These are phyloP conservation scores for Callinectes sapidus DNA, from an alignment of 2,888 invertebrate species.

Conservation along the genomic window DNA sequence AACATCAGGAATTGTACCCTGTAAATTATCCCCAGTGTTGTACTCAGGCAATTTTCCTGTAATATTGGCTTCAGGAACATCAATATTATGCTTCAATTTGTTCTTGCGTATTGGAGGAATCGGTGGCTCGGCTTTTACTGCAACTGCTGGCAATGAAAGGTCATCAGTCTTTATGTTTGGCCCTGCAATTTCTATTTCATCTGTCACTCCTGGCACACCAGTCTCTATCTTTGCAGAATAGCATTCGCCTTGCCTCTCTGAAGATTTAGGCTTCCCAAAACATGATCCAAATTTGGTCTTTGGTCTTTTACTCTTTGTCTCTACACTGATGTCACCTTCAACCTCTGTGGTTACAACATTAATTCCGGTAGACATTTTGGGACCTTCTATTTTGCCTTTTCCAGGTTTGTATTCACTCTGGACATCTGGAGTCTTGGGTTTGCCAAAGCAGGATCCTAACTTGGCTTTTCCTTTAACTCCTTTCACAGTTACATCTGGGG, in stretches of 20 bases:
- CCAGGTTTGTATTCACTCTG: conserved; percentile 55
- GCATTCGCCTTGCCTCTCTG: conserved; percentile 23
- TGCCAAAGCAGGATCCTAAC: conserved; percentile 58
- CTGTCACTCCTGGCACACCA: conserved; percentile 34
- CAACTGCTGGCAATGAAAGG: not conserved
- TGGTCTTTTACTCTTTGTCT: conserved; percentile 44
- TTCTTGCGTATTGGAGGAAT: conserved; percentile 42
- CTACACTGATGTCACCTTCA: conserved; percentile 42
- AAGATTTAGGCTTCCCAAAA: conserved; percentile 52
- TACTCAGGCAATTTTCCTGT: conserved; percentile 11
- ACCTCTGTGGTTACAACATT: conserved; percentile 26
- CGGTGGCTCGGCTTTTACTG: not conserved
- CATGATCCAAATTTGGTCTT: conserved; percentile 59
- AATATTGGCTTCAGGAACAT: conserved; percentile 34
- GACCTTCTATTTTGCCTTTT: conserved; percentile 26
- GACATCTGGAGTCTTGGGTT: conserved; percentile 34
- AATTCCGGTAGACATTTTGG: not conserved
- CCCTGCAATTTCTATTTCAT: not conserved
- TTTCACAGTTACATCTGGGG: conserved; percentile 20
- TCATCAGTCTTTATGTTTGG: not conserved
- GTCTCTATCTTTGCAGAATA: conserved; percentile 30
- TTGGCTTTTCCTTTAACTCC: conserved; percentile 44
- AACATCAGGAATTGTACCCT: not conserved
- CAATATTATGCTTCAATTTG: not conserved
- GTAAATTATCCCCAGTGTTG: not conserved